These are phyloP conservation scores for Saimiri boliviensis DNA, from an alignment of 2,113 vertebrate species.

Conservation along the genomic window DNA sequence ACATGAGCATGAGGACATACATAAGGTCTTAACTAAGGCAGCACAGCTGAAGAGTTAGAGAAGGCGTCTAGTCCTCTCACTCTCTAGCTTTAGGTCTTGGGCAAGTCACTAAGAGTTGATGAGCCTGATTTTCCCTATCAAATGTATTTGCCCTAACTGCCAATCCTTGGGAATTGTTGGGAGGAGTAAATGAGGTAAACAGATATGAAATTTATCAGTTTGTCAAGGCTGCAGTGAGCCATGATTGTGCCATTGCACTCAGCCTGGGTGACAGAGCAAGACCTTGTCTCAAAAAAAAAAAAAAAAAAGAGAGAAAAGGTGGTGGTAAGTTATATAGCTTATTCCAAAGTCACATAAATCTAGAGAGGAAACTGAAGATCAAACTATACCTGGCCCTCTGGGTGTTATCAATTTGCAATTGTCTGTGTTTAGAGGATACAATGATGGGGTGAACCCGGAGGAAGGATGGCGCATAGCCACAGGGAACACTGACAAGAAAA, in stretches of 20 bases:
- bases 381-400: not conserved
- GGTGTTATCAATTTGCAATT: not conserved
- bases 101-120: not conserved
- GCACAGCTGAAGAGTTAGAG: not conserved
- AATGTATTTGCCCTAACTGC: not conserved
- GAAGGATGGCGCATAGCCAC: accelerated
- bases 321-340: not conserved
- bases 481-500: not conserved
- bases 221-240: not conserved
- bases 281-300: not conserved
- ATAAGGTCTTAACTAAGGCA: not conserved
- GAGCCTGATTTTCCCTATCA: not conserved
- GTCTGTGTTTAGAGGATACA: not conserved
- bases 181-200: not conserved
- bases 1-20: not conserved
- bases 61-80: not conserved
- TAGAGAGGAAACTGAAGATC: not conserved
- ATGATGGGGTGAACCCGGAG: accelerated
- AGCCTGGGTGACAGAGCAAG: not conserved
- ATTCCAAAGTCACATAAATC: not conserved
- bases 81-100: not conserved
- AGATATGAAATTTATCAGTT: not conserved
- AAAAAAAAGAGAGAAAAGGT: not conserved
- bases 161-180: not conserved
- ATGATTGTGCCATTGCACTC: not conserved